These are phyloP conservation scores for Scaptomyza reducta DNA, from an alignment of 2,888 invertebrate genomes.

Conservation along the genomic window DNA sequence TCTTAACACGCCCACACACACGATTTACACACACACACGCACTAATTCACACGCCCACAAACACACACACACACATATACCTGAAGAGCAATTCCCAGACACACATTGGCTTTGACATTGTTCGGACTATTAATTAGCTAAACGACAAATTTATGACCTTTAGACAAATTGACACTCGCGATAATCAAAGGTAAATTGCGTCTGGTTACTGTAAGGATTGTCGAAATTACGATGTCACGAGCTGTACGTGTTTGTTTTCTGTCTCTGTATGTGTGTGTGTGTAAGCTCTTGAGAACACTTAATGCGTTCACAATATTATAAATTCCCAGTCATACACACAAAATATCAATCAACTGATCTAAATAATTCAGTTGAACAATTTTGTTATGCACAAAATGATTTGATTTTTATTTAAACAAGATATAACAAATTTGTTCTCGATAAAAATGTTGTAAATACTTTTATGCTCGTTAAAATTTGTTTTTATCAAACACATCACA, in stretches of 20 bases:
- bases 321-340: conserved; percentile 8
- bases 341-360: conserved; percentile 24
- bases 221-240: conserved; percentile 39
- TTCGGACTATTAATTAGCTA: conserved; percentile 71
- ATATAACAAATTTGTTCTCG: background rate
- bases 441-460: conserved; percentile 5
- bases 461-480: background rate
- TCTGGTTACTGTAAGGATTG: conserved; percentile 24
- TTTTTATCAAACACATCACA: conserved; percentile 3
- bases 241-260: conserved; percentile 1
- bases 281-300: conserved; percentile 19
- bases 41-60: background rate
- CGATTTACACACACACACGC: conserved; percentile 2
- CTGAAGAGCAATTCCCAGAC: conserved; percentile 8
- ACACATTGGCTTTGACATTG: conserved; percentile 49
- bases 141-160: conserved; percentile 68
- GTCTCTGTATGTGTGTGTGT: background rate
- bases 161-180: conserved; percentile 77
- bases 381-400: background rate
- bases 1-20: conserved; percentile 33
- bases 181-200: conserved; percentile 66
- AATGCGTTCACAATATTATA: conserved; percentile 8
- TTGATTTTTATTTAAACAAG: conserved; percentile 5
- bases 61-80: conserved; percentile 6
- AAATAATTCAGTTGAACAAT: conserved; percentile 6